These are phyloP conservation scores for Coryphaenoides rupestris DNA, from an alignment of 2,113 vertebrate species.

Conservation along the genomic window DNA sequence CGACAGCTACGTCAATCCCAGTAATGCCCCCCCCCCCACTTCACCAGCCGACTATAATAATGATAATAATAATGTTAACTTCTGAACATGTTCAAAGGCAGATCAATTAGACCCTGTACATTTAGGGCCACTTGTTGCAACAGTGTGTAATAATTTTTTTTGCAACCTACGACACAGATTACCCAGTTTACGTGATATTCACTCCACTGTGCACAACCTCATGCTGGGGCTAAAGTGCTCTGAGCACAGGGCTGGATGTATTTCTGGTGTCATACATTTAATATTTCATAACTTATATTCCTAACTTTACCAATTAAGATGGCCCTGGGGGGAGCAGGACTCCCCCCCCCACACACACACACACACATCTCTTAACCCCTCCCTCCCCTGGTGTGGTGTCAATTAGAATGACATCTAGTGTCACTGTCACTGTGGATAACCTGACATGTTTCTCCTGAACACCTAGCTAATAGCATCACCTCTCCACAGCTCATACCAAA, in stretches of 20 bases:
- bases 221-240: constrained; percentile 34
- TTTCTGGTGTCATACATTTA: constrained; percentile 58
- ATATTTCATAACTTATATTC: constrained; percentile 61
- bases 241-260: constrained; percentile 45
- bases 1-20: no score
- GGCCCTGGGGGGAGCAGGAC: constrained; percentile 43
- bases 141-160: constrained; percentile 25
- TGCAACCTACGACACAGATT: constrained; percentile 25
- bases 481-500: constrained; percentile 47
- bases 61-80: no score
- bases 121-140: constrained; percentile 43
- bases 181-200: constrained; percentile 46
- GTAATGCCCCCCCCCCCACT: no score
- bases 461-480: constrained; percentile 55
- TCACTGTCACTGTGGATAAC: constrained; percentile 58
- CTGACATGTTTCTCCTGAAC: constrained; percentile 55
- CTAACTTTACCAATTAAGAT: constrained; percentile 64
- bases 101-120: not conserved
- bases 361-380: constrained; percentile 20
- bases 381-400: constrained; percentile 50
- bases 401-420: constrained; percentile 65
- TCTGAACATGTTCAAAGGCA: not conserved
- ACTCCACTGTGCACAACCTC: constrained; percentile 22
- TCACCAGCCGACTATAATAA: no score
- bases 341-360: constrained; percentile 12